Base-by-base conservation (phyloP, 2,113 vertebrate species). In the Syngnathoides biaculeatus region DNA sequence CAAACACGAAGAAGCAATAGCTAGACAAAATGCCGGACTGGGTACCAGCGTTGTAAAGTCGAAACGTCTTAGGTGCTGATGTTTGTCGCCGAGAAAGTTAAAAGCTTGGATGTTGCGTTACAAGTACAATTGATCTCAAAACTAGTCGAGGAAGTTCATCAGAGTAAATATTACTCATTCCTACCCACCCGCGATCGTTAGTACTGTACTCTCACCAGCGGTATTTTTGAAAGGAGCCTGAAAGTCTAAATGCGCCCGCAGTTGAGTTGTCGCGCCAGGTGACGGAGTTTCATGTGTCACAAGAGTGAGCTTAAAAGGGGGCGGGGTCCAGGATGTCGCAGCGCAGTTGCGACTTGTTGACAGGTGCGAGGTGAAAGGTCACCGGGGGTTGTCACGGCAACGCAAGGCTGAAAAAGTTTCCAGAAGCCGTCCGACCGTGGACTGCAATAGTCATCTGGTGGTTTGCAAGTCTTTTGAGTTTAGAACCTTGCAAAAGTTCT, bases 361-460 rank as follows among this genome's bases (percentile, higher is more conserved):
- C 87, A 90, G 86, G 85, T 89, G 87, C 72, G 39, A 61, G 75
- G 60, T 77, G 19, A 81, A 77, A 73, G 78, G 77, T 85, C 77
- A 74, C 45, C 40, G 45, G 56, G 9, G 22, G 77, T 74, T 83
- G 62, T 73, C 73, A 68, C 76, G 70, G 67, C 48, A 59, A 60
- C 68, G 60, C 68, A 75, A 22, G 74, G 67, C 55, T 45, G 42
- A 62, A 77, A 48, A 57, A 50, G 68, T 68, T 66, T 72, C 35
- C 71, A 45, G n/a, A n/a, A 11, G 2, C 0, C 13, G 11, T 39
- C 35, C 35, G 8, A 5, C 20, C 8, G 15, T 58, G 8, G 35
- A 30, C 17, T 35, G 56, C 9, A 35, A 6, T 35, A 6, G 30
- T 35, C 30, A 35, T 35, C 30, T 35, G 2, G 30, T 35, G 30